Percentiles rank a stretch among this genome's conserved stretches.
Evolutionary conservation across 2,113 vertebrate genomes (phyloP).

Genomic region (Siniperca knerii): DNA sequence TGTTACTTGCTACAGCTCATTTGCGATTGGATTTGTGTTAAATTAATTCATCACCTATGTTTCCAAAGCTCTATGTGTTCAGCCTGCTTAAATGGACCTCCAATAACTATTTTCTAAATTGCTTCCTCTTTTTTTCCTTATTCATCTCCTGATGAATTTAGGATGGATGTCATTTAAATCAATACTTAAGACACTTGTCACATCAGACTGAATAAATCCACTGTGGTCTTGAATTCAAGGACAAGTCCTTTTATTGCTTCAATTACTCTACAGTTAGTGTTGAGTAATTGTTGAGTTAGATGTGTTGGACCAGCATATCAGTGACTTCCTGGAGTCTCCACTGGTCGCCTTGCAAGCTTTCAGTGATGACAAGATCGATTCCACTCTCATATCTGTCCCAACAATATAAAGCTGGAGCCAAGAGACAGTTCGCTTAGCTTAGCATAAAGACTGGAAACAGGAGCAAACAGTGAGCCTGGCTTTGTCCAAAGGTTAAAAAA

Average conservation of each 20-base stretch:
- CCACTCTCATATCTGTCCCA: background rate
- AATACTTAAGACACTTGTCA: background rate
- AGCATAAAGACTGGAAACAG: background rate
- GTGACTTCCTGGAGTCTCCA: too few species aligned
- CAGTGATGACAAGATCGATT: background rate
- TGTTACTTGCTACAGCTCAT: background rate
- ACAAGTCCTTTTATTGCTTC: background rate
- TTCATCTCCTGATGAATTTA: conserved; percentile 21
- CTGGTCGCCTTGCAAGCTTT: too few species aligned
- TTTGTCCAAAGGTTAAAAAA: background rate
- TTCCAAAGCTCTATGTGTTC: conserved; percentile 1
- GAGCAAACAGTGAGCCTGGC: background rate
- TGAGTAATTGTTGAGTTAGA: too few species aligned
- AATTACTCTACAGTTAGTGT: background rate
- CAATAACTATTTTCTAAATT: conserved; percentile 22
- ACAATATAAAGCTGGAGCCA: background rate
- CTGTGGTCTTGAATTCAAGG: background rate
- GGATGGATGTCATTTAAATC: background rate
- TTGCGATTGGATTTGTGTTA: background rate
- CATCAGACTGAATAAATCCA: background rate
- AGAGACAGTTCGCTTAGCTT: background rate
- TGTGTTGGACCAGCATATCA: too few species aligned
- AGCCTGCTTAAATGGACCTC: background rate
- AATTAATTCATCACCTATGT: background rate
- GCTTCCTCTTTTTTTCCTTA: conserved; percentile 7